Base-by-base conservation (phyloP, 2,113 vertebrate species). In the Chaenogobius annularis region DNA sequence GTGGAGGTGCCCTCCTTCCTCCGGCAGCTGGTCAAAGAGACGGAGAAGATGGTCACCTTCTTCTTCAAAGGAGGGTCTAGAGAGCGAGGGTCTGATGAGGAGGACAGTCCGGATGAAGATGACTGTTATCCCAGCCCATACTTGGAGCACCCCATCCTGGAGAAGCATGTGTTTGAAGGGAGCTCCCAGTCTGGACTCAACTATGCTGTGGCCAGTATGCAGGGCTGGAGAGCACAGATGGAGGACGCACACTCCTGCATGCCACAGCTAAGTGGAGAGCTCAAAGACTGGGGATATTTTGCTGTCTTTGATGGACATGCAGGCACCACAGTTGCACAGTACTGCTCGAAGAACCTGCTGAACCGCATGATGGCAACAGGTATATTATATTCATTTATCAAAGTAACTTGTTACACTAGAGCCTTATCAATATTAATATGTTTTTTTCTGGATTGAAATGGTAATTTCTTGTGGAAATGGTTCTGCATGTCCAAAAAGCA, bases 291-390 rank as follows among this genome's bases (percentile, higher is more conserved):
- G 94, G 89, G 88, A 2, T 95, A 93, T 87, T 95, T 92, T 65
- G 93, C 94, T 2, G 92, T 95, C 37, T 93, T 93, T 56, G 94
- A 95, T 64, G 91, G 95, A 77, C 94, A 95, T 44, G 91, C 94
- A 0, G 94, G 94, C 20, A 80, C 66, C 70, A 92, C 83, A 1
- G 94, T 94, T 26, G 94, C 94, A 1, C 87, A 92, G 70, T 94
- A 93, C 71, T 93, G 94, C 69, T 92, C 94, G 48, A 86, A 56
- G 70, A 86, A 94, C 83, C 87, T 96, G 70, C 92, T 94, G 69
- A 82, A 90, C 63, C 91, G 92, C 63, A 91, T 95, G 73, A 80
- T 94, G 55, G 82, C 86, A 64, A 88, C 93, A 70, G 93, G 93
- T 94, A 92, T 14, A 92, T 14, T 66, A 10, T 3, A 58, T 35